phyloP scores from a whole-genome alignment of 2,888 invertebrate species.

The Oligia latruncula region DNA sequence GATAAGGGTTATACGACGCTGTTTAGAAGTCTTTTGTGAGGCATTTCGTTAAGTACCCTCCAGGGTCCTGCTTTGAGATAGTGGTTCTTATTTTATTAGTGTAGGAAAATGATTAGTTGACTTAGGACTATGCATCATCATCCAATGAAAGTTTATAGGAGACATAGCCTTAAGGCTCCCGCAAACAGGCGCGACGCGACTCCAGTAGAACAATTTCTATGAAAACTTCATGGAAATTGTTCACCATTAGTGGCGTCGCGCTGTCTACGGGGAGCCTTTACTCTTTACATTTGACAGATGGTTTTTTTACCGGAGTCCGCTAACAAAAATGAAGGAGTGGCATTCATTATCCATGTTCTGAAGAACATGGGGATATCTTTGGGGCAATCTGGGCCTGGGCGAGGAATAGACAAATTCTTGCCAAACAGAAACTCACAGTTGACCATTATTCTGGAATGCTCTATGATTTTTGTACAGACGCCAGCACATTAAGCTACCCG shows the following conservation, averaged over 20 bases:
- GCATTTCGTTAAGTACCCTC: background rate
- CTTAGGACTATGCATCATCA: background rate
- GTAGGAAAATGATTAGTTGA: background rate
- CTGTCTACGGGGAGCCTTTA: no score
- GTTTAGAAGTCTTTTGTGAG: conserved; percentile 24
- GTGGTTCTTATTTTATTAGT: background rate
- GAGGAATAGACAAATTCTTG: background rate
- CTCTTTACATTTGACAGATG: background rate
- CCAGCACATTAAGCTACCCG: no score
- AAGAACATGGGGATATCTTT: background rate
- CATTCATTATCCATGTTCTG: background rate
- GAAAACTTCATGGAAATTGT: no score
- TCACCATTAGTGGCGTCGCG: no score
- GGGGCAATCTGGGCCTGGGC: background rate
- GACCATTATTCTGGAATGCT: no score
- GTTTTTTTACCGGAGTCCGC: background rate
- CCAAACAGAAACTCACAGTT: no score
- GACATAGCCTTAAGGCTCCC: no score
- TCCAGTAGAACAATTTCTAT: no score
- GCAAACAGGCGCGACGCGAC: no score
- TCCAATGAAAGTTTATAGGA: no score
- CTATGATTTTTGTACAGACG: no score
- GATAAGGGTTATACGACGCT: conserved; percentile 18
- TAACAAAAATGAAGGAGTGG: background rate
- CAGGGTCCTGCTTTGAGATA: background rate